These are phyloP conservation scores for Electrona antarctica DNA, from an alignment of 2,113 vertebrate genomes.

Conservation along the genomic window DNA sequence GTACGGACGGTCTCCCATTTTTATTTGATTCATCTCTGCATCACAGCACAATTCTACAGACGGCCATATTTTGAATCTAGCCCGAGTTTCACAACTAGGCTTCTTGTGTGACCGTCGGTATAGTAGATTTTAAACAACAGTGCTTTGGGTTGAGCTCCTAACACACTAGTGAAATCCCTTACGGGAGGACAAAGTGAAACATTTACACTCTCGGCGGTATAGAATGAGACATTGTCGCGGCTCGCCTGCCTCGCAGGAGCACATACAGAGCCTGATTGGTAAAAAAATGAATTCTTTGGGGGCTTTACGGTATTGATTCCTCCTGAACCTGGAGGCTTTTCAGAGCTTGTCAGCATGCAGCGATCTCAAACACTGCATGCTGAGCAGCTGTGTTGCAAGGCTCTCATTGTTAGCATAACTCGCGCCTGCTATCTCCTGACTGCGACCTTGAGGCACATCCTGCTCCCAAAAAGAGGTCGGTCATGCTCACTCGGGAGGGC, in stretches of 20 bases:
- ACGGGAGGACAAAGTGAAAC: no score
- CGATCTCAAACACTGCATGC: constrained; percentile 15
- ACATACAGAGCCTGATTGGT: constrained; percentile 10
- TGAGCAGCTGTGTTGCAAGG: not conserved
- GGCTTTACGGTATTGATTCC: constrained; percentile 54
- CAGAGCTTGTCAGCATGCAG: constrained; percentile 23
- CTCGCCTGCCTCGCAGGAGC: not conserved
- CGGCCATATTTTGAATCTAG: not conserved
- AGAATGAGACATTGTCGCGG: constrained; percentile 11
- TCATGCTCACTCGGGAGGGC: not conserved
- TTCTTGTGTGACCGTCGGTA: no score
- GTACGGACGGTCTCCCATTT: no score
- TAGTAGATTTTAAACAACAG: no score
- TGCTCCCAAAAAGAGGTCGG: constrained; percentile 9
- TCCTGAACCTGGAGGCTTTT: constrained; percentile 43
- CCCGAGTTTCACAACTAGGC: no score
- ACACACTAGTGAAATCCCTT: no score
- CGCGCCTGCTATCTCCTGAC: constrained; percentile 19
- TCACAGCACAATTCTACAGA: not conserved
- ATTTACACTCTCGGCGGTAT: no score
- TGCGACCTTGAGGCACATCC: constrained; percentile 22
- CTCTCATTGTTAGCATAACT: constrained; percentile 10
- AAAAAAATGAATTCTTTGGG: constrained; percentile 8
- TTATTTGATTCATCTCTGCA: no score
- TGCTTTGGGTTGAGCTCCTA: no score